These are phyloP conservation scores for Cyphotilapia sp. DNA, from an alignment of 2,113 vertebrate genomes.

Conservation along the genomic window DNA sequence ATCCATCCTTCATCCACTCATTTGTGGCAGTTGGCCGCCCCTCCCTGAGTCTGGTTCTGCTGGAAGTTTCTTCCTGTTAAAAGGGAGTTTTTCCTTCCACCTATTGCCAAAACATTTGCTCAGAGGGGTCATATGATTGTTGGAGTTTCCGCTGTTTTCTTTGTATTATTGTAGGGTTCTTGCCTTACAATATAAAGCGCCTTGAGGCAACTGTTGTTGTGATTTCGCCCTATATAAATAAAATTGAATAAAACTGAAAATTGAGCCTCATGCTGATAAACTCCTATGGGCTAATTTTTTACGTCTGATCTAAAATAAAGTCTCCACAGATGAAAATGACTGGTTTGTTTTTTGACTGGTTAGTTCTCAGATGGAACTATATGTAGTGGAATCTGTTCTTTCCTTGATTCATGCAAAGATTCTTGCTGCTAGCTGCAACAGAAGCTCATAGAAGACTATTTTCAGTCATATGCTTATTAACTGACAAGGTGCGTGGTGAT, in stretches of 20 bases:
- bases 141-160: not conserved
- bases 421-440: not conserved
- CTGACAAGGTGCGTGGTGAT: rapidly evolving
- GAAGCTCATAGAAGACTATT: not conserved
- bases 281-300: not conserved
- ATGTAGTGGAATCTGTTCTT: not conserved
- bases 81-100: not conserved
- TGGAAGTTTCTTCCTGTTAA: not conserved
- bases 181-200: not conserved
- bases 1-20: rapidly evolving
- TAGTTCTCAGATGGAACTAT: not conserved
- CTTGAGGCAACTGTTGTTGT: not conserved
- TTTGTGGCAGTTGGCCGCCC: not conserved
- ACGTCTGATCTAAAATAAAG: not conserved
- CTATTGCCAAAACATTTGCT: not conserved
- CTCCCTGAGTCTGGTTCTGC: not conserved
- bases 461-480: not conserved
- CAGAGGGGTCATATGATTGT: not conserved
- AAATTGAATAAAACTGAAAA: not conserved
- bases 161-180: not conserved
- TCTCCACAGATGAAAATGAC: not conserved
- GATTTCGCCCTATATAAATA: not conserved
- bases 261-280: not conserved
- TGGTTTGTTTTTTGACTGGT: rapidly evolving
- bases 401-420: not conserved